Base-by-base conservation (phyloP, 2,113 vertebrate genomes). In the Noctilio leporinus region DNA sequence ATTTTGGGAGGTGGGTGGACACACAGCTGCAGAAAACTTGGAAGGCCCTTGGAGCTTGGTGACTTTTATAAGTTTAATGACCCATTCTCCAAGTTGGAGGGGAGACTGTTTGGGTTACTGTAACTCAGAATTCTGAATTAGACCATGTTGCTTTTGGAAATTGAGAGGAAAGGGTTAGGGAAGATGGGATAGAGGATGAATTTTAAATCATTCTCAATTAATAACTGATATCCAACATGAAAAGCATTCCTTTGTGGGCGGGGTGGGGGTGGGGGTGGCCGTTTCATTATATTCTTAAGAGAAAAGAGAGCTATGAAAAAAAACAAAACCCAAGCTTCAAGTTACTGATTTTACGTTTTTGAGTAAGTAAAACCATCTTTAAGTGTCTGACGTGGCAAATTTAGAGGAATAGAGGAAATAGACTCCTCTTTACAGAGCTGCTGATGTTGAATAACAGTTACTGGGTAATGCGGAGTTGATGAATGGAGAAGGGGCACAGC, bases 181-280 rank as follows among this genome's bases (percentile, higher is more conserved):
- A 82, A 94, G 30, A 53, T 91, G 43, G 76, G 1, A 24, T 51
- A 22, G 14, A 78, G 45, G 49, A n/a, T 17, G 28, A 45, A 80
- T 70, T 92, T 95, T 89, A 80, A 92, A 40, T 80, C 20, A 22
- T 88, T 51, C 59, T 87, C 65, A 55, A 19, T 88, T 87, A 78
- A 15, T 73, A 24, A 51, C 22, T 81, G 73, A 47, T 33, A 59
- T 19, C 49, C 82, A 73, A 77, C 62, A 84, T 91, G 73, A 49
- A 86, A 91, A 89, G 43, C n/a, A 72, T 67, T 88, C 78, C 28
- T 92, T 88, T n/a, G n/a, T n/a, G n/a, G n/a, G n/a, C n/a, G n/a
- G n/a, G n/a, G n/a, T n/a, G n/a, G 47, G 40, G 26, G 33, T 26
- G 19, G 43, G 16, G 38, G 26, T 26, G 19, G 43, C 8, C 33